Evolutionary conservation across 2,113 vertebrate species (phyloP).

Genomic region (Emydura subglobosa): DNA sequence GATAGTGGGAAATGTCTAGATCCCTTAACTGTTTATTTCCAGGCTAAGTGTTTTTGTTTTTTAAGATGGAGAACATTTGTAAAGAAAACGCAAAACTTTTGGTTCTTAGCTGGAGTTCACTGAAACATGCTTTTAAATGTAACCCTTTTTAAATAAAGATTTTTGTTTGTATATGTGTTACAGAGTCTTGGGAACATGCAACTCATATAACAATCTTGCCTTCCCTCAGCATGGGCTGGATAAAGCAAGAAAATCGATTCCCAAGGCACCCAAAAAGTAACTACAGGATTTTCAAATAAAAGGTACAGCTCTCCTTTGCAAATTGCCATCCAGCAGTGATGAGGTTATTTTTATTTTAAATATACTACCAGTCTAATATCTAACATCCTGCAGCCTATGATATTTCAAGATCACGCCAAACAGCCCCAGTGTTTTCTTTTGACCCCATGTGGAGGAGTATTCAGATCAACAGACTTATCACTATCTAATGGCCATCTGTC

Average conservation of each 20-base stretch:
- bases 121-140: neutral
- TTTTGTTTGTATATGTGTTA: neutral
- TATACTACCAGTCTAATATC: neutral
- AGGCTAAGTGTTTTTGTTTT: neutral
- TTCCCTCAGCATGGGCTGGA: neutral
- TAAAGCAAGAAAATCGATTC: neutral
- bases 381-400: neutral
- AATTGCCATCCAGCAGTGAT: neutral
- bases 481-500: slow-evolving; percentile 18
- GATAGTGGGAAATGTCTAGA: neutral
- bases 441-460: neutral
- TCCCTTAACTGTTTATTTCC: neutral
- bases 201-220: neutral
- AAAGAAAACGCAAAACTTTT: neutral
- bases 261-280: neutral
- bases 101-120: neutral
- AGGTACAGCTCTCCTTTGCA: neutral
- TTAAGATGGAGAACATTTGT: neutral
- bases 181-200: neutral
- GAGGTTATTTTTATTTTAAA: neutral
- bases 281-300: neutral
- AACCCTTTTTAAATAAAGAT: neutral
- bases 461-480: slow-evolving; percentile 30
- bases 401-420: neutral
- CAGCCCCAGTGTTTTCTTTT: neutral